phyloP scores from a whole-genome alignment of 2,797 vertebrate species.

The Lerista edwardsae region DNA sequence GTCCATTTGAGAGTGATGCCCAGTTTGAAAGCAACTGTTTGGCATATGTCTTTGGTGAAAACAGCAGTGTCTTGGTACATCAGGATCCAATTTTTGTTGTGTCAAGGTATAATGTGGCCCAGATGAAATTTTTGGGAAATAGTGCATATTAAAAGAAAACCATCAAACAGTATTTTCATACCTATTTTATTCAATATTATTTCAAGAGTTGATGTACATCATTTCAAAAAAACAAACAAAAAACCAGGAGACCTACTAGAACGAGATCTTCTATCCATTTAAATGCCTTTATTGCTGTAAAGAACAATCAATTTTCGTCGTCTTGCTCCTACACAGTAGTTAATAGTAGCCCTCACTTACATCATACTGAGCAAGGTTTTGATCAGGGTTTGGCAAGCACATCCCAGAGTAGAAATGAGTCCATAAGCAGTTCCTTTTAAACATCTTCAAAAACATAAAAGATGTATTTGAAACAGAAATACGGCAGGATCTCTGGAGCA shows the following conservation, averaged over 20 bases:
- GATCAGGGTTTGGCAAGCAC: conserved; percentile 29
- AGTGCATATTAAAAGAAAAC: conserved; percentile 62
- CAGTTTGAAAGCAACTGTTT: conserved; percentile 64
- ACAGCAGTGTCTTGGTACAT: conserved; percentile 60
- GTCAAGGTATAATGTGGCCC: conserved; percentile 65
- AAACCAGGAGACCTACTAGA: conserved; percentile 12
- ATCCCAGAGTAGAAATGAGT: conserved; percentile 46
- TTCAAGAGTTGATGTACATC: conserved; percentile 59
- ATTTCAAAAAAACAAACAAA: conserved; percentile 4
- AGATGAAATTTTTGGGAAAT: conserved; percentile 63
- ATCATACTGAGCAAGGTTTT: conserved; percentile 51
- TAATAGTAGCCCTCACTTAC: conserved; percentile 49
- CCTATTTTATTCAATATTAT: conserved; percentile 66
- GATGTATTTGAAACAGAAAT: conserved; percentile 34
- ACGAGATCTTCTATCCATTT: conserved; percentile 65
- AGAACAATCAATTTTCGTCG: conserved; percentile 58
- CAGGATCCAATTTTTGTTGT: conserved; percentile 70
- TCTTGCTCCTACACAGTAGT: conserved; percentile 49
- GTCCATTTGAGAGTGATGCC: conserved; percentile 20
- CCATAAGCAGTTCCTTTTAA: conserved; percentile 40
- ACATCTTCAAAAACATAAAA: conserved; percentile 30
- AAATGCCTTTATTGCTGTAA: conserved; percentile 59
- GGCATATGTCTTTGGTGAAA: conserved; percentile 67
- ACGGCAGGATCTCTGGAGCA: conserved; percentile 3
- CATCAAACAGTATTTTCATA: conserved; percentile 67